Percentiles rank a stretch among this genome's conserved stretches.
These are phyloP conservation scores for Nymphalis c-album DNA, from an alignment of 2,888 invertebrate genomes.

Conservation along the genomic window DNA sequence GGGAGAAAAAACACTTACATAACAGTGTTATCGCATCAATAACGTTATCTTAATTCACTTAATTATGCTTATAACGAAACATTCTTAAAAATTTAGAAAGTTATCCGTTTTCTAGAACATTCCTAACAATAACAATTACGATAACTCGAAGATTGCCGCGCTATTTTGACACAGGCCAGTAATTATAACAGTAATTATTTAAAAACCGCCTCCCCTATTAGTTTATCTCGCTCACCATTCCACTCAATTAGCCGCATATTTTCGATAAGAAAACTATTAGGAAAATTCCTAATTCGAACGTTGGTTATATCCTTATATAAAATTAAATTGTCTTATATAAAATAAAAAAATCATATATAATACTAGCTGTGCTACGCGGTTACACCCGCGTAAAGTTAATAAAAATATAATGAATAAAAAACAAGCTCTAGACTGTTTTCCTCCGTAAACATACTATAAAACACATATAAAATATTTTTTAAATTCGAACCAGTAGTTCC, in stretches of 20 bases:
- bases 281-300: constrained; percentile 57
- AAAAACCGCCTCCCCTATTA: constrained; percentile 64
- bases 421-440: too few species aligned
- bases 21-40: too few species aligned
- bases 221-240: constrained; percentile 60
- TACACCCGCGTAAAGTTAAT: too few species aligned
- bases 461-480: too few species aligned
- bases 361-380: too few species aligned
- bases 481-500: too few species aligned
- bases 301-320: constrained; percentile 36
- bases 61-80: too few species aligned
- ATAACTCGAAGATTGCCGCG: constrained; percentile 17
- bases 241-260: constrained; percentile 58
- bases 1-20: too few species aligned
- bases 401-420: too few species aligned
- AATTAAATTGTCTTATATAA: constrained; percentile 53
- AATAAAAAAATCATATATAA: too few species aligned
- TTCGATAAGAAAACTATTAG: constrained; percentile 65
- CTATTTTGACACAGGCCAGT: constrained; percentile 33
- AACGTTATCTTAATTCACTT: too few species aligned
- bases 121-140: constrained; percentile 15
- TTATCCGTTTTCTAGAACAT: constrained; percentile 19
- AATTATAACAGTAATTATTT: constrained; percentile 56
- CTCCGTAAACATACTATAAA: too few species aligned
- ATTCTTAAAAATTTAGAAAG: neutral